Conservation (phyloP, 1,140 invertebrate species). For the Drosophila prosaltans region DNA sequence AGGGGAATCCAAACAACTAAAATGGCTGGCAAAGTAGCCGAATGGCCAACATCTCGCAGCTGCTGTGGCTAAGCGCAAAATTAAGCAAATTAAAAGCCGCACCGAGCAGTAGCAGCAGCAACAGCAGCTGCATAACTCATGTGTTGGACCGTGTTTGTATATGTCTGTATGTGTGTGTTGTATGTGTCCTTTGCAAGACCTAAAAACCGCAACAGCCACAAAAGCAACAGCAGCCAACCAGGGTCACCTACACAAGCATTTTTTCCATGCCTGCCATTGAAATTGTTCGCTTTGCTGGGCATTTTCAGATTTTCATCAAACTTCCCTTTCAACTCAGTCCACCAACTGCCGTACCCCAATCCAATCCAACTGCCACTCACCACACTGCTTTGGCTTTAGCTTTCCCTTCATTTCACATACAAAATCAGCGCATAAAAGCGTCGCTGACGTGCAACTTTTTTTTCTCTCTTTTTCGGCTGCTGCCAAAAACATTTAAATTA, state of each 20-base stretch:
- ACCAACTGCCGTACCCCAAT: neutral
- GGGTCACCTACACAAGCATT: conserved; percentile 67
- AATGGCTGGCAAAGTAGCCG: conserved; percentile 62
- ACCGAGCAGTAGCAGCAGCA: conserved; percentile 50
- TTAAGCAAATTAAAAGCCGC: conserved; percentile 80
- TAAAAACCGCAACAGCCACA: conserved; percentile 41
- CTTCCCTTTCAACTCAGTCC: conserved; percentile 23
- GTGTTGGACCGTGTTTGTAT: neutral
- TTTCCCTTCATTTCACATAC: conserved; percentile 15
- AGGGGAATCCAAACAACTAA: conserved; percentile 26
- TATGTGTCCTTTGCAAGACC: conserved; percentile 37
- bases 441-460: conserved; percentile 47
- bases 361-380: neutral
- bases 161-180: conserved; percentile 19
- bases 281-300: conserved; percentile 68
- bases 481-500: conserved; percentile 82
- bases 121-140: conserved; percentile 71
- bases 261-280: conserved; percentile 62
- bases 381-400: neutral
- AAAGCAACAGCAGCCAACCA: conserved; percentile 48
- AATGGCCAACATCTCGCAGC: conserved; percentile 36
- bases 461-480: conserved; percentile 25
- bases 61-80: conserved; percentile 76
- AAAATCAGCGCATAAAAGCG: conserved; percentile 74
- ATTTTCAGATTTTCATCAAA: conserved; percentile 77